Evolutionary conservation across 1,140 invertebrate genomes (phyloP).

Genomic region (Drosophila pachea): DNA sequence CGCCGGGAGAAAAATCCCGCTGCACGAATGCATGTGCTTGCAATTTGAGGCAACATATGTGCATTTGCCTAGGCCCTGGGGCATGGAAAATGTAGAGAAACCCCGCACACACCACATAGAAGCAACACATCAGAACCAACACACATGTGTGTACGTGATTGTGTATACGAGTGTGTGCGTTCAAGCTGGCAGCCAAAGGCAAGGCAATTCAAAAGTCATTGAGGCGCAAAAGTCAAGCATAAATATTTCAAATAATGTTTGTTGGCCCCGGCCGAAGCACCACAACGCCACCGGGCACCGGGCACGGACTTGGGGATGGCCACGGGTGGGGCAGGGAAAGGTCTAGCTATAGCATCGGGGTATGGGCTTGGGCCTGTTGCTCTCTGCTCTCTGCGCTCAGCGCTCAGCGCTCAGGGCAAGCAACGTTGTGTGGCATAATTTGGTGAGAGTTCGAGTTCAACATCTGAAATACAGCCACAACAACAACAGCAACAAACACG

Average conservation of each 20-base stretch:
- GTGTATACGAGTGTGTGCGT: conserved; percentile 44
- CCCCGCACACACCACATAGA: conserved; percentile 35
- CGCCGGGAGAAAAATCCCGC: conserved; percentile 14
- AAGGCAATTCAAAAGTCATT: conserved; percentile 78
- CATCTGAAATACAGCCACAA: conserved; percentile 67
- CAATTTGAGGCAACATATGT: conserved; percentile 48
- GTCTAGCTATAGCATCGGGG: conserved; percentile 3
- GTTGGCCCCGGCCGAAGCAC: conserved; percentile 57
- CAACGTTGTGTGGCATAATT: conserved; percentile 70
- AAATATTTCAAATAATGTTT: conserved; percentile 77
- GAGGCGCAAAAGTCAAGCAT: conserved; percentile 77
- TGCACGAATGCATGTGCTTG: conserved; percentile 37
- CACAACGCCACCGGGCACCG: conserved; percentile 40
- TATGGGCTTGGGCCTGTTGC: conserved; percentile 32
- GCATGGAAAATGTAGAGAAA: conserved; percentile 21
- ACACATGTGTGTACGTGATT: conserved; percentile 26
- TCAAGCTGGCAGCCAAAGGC: conserved; percentile 70
- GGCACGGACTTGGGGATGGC: not conserved
- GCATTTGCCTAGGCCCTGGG: conserved; percentile 30
- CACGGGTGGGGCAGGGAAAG: not conserved
- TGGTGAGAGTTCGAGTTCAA: conserved; percentile 76
- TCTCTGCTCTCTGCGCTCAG: conserved; percentile 16
- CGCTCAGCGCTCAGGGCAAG: conserved; percentile 24
- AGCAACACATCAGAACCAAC: conserved; percentile 22
- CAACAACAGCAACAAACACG: conserved; percentile 46